phyloP scores from a whole-genome alignment of 2,797 vertebrate genomes.

The Sitta carolinensis region DNA sequence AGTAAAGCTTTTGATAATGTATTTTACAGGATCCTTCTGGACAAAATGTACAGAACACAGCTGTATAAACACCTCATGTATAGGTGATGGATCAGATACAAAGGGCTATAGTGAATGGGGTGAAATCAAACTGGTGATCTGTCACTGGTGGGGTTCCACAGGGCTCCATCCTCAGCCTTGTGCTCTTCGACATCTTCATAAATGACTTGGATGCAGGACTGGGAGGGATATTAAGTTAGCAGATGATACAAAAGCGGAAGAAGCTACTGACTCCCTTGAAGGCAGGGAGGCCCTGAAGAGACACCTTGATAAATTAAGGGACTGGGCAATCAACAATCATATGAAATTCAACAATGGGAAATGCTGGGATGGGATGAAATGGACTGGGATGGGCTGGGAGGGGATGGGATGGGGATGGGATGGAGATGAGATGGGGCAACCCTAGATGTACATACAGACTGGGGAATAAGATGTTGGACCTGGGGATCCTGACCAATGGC shows the following conservation, averaged over 20 bases:
- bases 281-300: background rate
- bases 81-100: background rate
- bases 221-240: background rate
- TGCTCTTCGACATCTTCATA: background rate
- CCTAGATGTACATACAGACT: background rate
- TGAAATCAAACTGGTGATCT: background rate
- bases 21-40: background rate
- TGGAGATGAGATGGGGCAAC: too few species aligned
- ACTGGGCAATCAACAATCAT: rapidly evolving
- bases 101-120: background rate
- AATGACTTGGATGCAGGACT: background rate
- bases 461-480: background rate
- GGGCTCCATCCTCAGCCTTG: rapidly evolving
- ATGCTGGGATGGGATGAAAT: background rate
- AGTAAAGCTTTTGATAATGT: background rate
- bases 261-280: background rate
- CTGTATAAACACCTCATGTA: background rate
- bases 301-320: background rate
- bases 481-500: rapidly evolving
- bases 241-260: background rate
- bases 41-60: background rate
- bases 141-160: background rate
- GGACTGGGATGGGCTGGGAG: background rate
- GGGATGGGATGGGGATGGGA: too few species aligned
- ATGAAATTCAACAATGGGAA: background rate